These are phyloP conservation scores for Setophaga petechia DNA, from an alignment of 2,113 vertebrate genomes.

Conservation along the genomic window DNA sequence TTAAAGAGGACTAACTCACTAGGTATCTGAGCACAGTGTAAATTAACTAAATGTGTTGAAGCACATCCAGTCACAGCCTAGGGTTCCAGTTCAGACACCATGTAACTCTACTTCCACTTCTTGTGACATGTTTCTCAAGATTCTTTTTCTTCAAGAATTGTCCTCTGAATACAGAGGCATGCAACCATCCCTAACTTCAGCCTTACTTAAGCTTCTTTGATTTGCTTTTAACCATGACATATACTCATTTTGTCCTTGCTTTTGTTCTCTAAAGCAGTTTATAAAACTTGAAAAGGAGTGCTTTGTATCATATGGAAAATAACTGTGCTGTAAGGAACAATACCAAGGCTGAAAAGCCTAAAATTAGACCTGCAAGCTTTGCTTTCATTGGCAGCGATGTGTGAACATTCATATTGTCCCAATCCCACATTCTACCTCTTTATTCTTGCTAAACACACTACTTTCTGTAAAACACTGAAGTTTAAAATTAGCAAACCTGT, in stretches of 20 bases:
- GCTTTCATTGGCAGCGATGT: slow-evolving; percentile 53
- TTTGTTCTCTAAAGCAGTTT: slow-evolving; percentile 55
- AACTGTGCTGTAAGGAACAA: slow-evolving; percentile 58
- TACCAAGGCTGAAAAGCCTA: slow-evolving; percentile 71
- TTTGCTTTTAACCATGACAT: slow-evolving; percentile 57
- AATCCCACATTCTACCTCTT: slow-evolving; percentile 18
- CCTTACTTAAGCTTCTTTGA: slow-evolving; percentile 39
- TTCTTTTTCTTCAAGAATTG: background rate
- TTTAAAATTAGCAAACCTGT: slow-evolving; percentile 49
- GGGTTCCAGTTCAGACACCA: background rate
- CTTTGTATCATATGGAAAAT: slow-evolving; percentile 67
- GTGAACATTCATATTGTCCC: background rate
- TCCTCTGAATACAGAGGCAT: background rate
- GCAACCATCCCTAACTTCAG: background rate
- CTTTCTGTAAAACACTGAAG: slow-evolving; percentile 10
- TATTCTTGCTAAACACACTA: background rate
- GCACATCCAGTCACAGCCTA: background rate
- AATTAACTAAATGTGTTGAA: background rate
- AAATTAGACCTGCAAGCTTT: slow-evolving; percentile 73
- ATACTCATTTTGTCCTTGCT: slow-evolving; percentile 57
- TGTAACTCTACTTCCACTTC: background rate
- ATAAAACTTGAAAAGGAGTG: slow-evolving; percentile 54
- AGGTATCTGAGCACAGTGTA: background rate
- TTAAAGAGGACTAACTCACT: background rate
- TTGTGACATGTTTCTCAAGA: background rate